phyloP scores from a whole-genome alignment of 2,888 invertebrate genomes.

The Drosophila prostipennis region DNA sequence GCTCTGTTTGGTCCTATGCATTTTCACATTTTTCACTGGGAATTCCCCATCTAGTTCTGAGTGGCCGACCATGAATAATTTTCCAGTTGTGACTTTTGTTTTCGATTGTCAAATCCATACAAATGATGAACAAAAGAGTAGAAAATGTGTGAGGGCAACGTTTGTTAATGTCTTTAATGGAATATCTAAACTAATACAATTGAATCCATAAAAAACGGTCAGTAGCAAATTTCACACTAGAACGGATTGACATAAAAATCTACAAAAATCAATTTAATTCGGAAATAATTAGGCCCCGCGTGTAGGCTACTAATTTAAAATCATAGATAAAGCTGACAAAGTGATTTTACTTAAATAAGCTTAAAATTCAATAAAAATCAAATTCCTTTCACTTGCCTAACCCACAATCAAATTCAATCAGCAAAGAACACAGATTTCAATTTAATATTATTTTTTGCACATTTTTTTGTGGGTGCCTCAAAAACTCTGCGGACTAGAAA shows the following conservation, averaged over 20 bases:
- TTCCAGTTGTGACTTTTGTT: slow-evolving; percentile 52
- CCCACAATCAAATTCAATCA: slow-evolving; percentile 41
- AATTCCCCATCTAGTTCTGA: slow-evolving; percentile 41
- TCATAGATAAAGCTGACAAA: neutral
- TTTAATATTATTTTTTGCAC: slow-evolving; percentile 2
- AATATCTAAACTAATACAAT: too few species aligned
- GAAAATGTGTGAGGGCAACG: slow-evolving; percentile 54
- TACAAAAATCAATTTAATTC: too few species aligned
- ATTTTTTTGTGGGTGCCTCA: slow-evolving; percentile 3
- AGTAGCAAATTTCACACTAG: too few species aligned
- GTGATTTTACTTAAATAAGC: neutral
- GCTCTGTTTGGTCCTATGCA: slow-evolving; percentile 63
- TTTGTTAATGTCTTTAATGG: slow-evolving; percentile 35
- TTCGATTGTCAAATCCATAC: slow-evolving; percentile 55
- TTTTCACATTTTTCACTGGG: slow-evolving; percentile 44
- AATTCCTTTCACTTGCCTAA: slow-evolving; percentile 36
- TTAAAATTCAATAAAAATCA: slow-evolving; percentile 27
- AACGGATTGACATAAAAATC: too few species aligned
- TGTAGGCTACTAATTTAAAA: too few species aligned
- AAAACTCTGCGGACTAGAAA: neutral
- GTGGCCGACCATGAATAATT: slow-evolving; percentile 73
- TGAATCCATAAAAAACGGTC: too few species aligned
- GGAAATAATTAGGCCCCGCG: too few species aligned
- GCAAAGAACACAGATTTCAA: slow-evolving; percentile 27
- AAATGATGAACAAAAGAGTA: slow-evolving; percentile 47